Percentiles rank a stretch among this genome's conserved stretches.
These are phyloP conservation scores for Dryomyza anilis DNA, from an alignment of 2,888 invertebrate species.

Conservation along the genomic window DNA sequence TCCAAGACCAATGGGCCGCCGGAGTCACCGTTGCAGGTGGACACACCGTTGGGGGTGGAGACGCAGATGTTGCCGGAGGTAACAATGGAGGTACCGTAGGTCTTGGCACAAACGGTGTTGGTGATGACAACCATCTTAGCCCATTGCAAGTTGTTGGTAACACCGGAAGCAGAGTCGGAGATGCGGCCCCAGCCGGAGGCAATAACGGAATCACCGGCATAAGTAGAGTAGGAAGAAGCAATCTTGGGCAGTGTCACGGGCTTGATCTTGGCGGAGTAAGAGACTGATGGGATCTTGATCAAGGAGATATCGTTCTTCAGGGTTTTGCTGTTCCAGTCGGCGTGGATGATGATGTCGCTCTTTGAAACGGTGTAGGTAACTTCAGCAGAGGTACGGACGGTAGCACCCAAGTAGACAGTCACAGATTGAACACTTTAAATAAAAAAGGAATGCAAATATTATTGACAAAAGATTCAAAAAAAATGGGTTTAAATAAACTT, in stretches of 20 bases:
- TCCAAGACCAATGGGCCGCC: slow-evolving; percentile 51
- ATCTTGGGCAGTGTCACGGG: slow-evolving; percentile 37
- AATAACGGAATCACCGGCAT: slow-evolving; percentile 37
- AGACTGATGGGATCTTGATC: slow-evolving; percentile 48
- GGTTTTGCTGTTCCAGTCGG: slow-evolving; percentile 43
- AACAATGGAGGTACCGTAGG: slow-evolving; percentile 36
- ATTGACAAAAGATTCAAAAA: background rate
- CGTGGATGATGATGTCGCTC: slow-evolving; percentile 45
- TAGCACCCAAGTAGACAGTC: slow-evolving; percentile 45
- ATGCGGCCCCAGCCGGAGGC: slow-evolving; percentile 47
- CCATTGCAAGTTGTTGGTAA: slow-evolving; percentile 31
- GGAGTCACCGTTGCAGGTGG: slow-evolving; percentile 56
- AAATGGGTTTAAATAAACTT: slow-evolving; percentile 15
- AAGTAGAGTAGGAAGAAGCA: slow-evolving; percentile 37
- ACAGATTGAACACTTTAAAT: slow-evolving; percentile 36
- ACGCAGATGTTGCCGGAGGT: slow-evolving; percentile 44
- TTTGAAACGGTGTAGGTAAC: slow-evolving; percentile 36
- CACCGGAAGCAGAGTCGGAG: slow-evolving; percentile 1
- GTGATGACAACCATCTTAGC: slow-evolving; percentile 42
- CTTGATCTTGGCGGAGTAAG: slow-evolving; percentile 12
- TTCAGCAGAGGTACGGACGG: slow-evolving; percentile 33
- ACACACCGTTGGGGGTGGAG: slow-evolving; percentile 35
- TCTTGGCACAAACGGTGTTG: slow-evolving; percentile 40
- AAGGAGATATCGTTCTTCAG: slow-evolving; percentile 48
- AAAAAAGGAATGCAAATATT: background rate